These are phyloP conservation scores for Drosophila serrata DNA, from an alignment of 1,140 invertebrate species.

Conservation along the genomic window DNA sequence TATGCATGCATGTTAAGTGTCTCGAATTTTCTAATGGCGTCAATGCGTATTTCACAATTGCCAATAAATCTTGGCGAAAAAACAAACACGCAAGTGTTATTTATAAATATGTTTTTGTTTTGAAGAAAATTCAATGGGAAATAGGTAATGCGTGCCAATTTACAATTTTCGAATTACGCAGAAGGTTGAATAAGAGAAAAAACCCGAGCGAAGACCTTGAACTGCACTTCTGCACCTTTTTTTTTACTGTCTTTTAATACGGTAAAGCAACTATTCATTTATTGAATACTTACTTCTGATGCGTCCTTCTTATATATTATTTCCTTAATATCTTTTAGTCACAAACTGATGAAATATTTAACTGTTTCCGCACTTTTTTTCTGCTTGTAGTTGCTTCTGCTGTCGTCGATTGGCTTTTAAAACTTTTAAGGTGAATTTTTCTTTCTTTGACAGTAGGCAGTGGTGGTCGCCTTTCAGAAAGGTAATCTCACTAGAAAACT, in stretches of 20 bases:
- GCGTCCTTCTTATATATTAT: background rate
- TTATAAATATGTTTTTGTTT: conserved; percentile 30
- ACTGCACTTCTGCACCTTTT: background rate
- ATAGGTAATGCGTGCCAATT: conserved; percentile 28
- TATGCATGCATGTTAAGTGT: background rate
- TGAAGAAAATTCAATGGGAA: conserved; percentile 8
- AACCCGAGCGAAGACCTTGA: conserved; percentile 30
- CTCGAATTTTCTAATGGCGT: conserved; percentile 33
- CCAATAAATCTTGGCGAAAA: conserved; percentile 29
- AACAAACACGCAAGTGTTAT: conserved; percentile 20
- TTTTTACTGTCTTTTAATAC: background rate
- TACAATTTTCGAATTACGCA: conserved; percentile 9
- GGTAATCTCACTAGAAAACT: no score
- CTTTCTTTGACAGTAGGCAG: background rate
- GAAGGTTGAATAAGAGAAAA: conserved; percentile 34
- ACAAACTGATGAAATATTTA: conserved; percentile 21
- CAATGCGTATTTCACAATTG: conserved; percentile 29
- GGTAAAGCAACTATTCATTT: no score
- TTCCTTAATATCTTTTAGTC: background rate
- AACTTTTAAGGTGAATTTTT: background rate
- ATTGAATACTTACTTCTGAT: conserved; percentile 20
- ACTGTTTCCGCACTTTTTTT: background rate
- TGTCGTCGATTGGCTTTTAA: conserved; percentile 4
- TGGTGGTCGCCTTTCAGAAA: background rate
- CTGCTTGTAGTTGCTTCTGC: conserved; percentile 10